A percentile compares a stretch with the other conserved stretches of the same genome.
phyloP scores from a whole-genome alignment of 2,888 invertebrate species.

The Baronia brevicornis region DNA sequence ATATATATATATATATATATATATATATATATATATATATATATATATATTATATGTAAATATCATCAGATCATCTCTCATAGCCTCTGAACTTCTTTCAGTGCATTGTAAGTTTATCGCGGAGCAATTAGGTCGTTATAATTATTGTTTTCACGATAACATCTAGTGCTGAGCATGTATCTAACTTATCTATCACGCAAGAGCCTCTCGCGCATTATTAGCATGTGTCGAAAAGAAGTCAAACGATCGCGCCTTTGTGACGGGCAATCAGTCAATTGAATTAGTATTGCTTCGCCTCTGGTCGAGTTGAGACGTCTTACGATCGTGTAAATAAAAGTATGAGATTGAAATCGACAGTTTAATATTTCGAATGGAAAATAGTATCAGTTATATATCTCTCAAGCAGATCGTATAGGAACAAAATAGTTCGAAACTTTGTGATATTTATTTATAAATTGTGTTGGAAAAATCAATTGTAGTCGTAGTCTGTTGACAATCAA shows the following conservation, averaged over 20 bases:
- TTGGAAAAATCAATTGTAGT: too few species aligned
- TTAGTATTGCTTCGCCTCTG: conserved; percentile 18
- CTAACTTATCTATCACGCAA: conserved; percentile 46
- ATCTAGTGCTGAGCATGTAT: conserved; percentile 29
- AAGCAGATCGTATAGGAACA: conserved; percentile 1
- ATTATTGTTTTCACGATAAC: conserved; percentile 42
- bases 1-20: too few species aligned
- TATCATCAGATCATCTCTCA: conserved; percentile 25
- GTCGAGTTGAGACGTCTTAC: conserved; percentile 17
- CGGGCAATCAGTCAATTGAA: conserved; percentile 18
- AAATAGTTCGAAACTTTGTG: too few species aligned
- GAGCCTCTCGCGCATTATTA: conserved; percentile 25
- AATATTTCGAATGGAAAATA: not conserved
- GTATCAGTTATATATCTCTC: not conserved
- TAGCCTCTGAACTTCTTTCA: conserved; percentile 30
- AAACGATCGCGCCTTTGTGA: conserved; percentile 21
- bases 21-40: not conserved
- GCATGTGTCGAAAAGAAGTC: conserved; percentile 18
- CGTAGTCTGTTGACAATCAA: too few species aligned
- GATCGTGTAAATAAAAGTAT: too few species aligned
- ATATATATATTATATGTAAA: too few species aligned
- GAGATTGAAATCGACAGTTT: conserved; percentile 12
- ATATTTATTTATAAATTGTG: too few species aligned
- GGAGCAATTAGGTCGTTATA: conserved; percentile 55
- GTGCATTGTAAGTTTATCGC: conserved; percentile 39